Evolutionary conservation across 2,113 vertebrate species (phyloP), one percentile per base, ranked within the genome.

Genomic region (Formicarius rufipectus): DNA sequence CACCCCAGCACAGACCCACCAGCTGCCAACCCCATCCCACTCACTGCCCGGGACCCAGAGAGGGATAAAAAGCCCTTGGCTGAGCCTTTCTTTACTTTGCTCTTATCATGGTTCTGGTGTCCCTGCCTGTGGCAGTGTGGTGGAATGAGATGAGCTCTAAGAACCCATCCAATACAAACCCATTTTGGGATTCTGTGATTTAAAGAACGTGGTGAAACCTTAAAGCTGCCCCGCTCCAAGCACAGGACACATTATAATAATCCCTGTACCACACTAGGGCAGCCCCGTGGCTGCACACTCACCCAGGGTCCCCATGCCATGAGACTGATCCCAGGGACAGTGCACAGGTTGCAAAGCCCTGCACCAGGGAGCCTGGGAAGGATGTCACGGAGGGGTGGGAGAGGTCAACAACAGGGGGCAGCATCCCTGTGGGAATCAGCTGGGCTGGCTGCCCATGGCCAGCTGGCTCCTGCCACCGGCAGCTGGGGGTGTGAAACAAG

Each of bases 171-270:
- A 73, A 10, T 14, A 31, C 68, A 66, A 58, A 58, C 24, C 12
- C 37, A 58, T 14, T 12, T 30, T 30, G 69, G 39, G 45, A 53
- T 39, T 30, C 28, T 75, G 39, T 75, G 53, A 39, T 52, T 63
- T 39, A n/a, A 59, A 60, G n/a, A 87, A 84, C 50, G 40, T 12
- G 39, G 81, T 50, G 37, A 55, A 82, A 42, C 7, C 49, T 52
- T 64, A 50, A 47, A 73, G 33, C 67, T 56, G 60, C 18, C 42
- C 33, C 6, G 1, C 31, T 44, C 49, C 50, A 49, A 69, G 71
- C 11, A 47, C 0, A 1, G 37, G 31, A 17, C 27, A 72, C 11
- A 6, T 6, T 4, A 1, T 2, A 25, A 56, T 1, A 40, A 14
- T 28, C 13, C 30, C 45, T 14, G 21, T 18, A 10, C 14, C n/a